Evolutionary conservation across 2,797 vertebrate genomes (phyloP).

Genomic region (Pristis pectinata): DNA sequence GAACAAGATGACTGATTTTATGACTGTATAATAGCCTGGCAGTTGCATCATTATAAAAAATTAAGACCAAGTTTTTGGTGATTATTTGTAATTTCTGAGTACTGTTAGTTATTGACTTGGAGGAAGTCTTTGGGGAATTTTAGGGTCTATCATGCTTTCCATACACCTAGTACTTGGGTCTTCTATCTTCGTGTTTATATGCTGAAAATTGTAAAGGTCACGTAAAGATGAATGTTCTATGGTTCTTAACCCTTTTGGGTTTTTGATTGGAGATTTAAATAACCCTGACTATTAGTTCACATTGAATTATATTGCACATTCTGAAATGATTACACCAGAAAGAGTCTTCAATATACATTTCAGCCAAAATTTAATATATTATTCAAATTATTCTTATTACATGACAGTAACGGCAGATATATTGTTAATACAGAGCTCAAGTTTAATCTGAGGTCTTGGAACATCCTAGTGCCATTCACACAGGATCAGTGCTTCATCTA

Average conservation of each 20-base stretch:
- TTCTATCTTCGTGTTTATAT: neutral
- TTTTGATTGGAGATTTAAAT: neutral
- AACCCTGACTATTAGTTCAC: neutral
- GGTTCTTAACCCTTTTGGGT: neutral
- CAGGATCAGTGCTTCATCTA: neutral
- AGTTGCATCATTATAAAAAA: neutral
- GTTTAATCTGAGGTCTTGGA: neutral
- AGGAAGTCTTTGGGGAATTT: neutral
- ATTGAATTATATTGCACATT: too few species aligned
- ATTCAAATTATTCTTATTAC: neutral
- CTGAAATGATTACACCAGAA: neutral
- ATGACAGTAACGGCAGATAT: neutral
- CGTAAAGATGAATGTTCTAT: neutral
- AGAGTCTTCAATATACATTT: neutral
- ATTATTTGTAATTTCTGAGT: neutral
- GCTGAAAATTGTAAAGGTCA: neutral
- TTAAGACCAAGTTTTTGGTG: neutral
- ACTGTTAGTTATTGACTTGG: neutral
- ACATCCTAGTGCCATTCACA: neutral
- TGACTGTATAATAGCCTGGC: neutral
- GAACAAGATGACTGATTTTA: neutral
- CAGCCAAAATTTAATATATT: neutral
- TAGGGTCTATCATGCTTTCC: neutral
- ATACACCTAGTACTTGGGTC: neutral
- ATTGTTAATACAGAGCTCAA: neutral